phyloP scores from a whole-genome alignment of 2,113 vertebrate species.

The Tachysurus fulvidraco region DNA sequence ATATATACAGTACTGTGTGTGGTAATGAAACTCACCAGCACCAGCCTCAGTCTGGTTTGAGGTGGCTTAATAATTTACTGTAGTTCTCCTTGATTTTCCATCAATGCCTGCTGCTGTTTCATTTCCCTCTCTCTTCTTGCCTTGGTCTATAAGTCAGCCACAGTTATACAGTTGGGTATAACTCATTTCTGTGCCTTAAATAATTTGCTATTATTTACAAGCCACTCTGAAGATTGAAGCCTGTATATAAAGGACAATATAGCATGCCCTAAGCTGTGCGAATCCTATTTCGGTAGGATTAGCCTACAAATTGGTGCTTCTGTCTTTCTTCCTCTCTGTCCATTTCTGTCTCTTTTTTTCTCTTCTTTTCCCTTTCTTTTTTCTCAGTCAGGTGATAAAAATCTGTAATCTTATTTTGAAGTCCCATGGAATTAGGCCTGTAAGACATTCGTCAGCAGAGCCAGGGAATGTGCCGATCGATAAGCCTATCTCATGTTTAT shows the following conservation, averaged over 20 bases:
- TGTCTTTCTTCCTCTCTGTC: slow-evolving; percentile 48
- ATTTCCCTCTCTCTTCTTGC: slow-evolving; percentile 19
- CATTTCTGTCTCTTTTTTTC: slow-evolving; percentile 40
- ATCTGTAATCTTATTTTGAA: slow-evolving; percentile 77
- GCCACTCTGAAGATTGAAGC: slow-evolving; percentile 44
- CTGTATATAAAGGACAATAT: slow-evolving; percentile 19
- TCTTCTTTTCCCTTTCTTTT: slow-evolving; percentile 46
- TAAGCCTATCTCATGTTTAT: slow-evolving; percentile 69
- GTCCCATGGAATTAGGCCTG: slow-evolving; percentile 73
- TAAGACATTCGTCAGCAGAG: slow-evolving; percentile 73
- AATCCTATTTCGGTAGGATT: slow-evolving; percentile 59
- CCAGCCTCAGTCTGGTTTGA: slow-evolving; percentile 28
- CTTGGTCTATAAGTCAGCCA: slow-evolving; percentile 49
- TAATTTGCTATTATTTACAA: slow-evolving; percentile 69
- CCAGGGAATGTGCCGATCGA: slow-evolving; percentile 66
- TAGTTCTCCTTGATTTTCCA: slow-evolving; percentile 52
- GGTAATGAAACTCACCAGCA: neutral
- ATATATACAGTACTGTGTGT: neutral
- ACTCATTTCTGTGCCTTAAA: slow-evolving; percentile 67
- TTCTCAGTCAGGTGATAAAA: slow-evolving; percentile 70
- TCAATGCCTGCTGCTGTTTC: slow-evolving; percentile 37
- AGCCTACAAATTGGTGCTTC: slow-evolving; percentile 47
- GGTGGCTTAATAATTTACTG: slow-evolving; percentile 49
- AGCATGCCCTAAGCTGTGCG: slow-evolving; percentile 12
- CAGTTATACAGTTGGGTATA: slow-evolving; percentile 62